These are phyloP conservation scores for Metopolophium dirhodum DNA, from an alignment of 1,140 invertebrate species.

Conservation along the genomic window DNA sequence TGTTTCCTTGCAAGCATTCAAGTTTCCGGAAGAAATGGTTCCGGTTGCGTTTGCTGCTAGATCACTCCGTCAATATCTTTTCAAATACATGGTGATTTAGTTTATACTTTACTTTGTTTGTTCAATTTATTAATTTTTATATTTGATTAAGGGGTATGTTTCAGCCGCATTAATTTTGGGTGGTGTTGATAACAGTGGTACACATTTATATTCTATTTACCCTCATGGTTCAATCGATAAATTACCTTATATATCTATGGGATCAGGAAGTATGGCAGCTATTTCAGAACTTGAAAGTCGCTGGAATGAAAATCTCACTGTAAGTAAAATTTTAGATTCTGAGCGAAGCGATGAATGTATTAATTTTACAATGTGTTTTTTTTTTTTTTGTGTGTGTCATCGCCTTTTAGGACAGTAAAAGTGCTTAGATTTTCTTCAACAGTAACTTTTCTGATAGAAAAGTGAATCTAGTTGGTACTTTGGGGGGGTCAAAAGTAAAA, in stretches of 20 bases:
- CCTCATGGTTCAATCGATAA: constrained; percentile 95
- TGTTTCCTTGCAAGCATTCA: constrained; percentile 88
- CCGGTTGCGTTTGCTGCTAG: constrained; percentile 87
- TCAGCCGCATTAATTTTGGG: constrained; percentile 94
- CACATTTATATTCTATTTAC: constrained; percentile 88
- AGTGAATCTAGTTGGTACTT: too few species aligned
- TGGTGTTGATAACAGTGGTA: constrained; percentile 86
- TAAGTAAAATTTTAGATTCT: too few species aligned
- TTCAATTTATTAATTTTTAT: background rate
- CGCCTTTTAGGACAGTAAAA: too few species aligned
- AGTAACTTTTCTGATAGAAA: too few species aligned
- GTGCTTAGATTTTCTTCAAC: too few species aligned
- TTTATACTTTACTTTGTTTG: background rate
- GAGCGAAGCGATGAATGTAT: too few species aligned
- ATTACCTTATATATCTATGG: constrained; percentile 92
- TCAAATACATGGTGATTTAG: constrained; percentile 77
- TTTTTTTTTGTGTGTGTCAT: too few species aligned
- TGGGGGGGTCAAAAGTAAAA: too few species aligned
- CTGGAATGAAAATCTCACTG: constrained; percentile 84
- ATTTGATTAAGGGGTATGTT: constrained; percentile 81
- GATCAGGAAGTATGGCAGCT: constrained; percentile 94
- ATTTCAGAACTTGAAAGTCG: constrained; percentile 94
- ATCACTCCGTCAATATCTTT: constrained; percentile 92
- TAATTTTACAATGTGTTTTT: too few species aligned
- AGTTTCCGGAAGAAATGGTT: constrained; percentile 81